Base-by-base conservation (phyloP, 1,140 invertebrate species). In the Araneus ventricosus region DNA sequence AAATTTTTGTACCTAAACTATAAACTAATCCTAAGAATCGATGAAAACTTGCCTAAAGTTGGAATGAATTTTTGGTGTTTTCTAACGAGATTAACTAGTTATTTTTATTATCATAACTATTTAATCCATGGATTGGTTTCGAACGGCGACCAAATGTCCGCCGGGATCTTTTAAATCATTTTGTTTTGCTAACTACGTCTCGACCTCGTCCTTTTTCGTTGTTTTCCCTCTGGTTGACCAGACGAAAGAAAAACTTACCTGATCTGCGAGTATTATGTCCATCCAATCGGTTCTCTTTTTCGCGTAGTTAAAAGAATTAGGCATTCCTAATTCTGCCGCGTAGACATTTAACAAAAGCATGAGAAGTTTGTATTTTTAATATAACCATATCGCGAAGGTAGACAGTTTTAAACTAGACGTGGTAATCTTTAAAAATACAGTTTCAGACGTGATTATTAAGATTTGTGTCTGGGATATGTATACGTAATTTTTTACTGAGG, bases 401-500 rank as follows among this genome's bases (percentile, higher is more conserved):
- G 59, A 70, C 30, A 88, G 7, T 75, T 45, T 70, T 37, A 67
- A 30, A 75, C 45, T 8, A 63, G 88, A 80, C 20, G n/a, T 10
- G 22, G 86, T 80, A 34, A 80, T 80, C 63, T 90, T 39, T 39
- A 59, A 59, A 91, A 91, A 89, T 89, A 89, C 88, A 52, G 89
- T 82, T 91, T 91, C 89, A 91, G 89, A 91, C 89, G 30, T 22
- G 89, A 91, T 91, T 91, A 91, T 80, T 52, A 27, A 57, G 67
- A 88, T 88, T 30, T 88, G 8, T 59, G 87, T 88, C 87, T 88
- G 87, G 52, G 37, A 1, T 37, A 82, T 34, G 63, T 63, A 57
- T 22, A 24, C n/a, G 3, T 37, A 17, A 24, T 52, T 52, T 52
- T 52, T 52, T 2, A 52, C 17, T 8, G 45, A 17, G 10, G 6